A percentile compares a stretch with the other conserved stretches of the same genome.
Evolutionary conservation across 2,113 vertebrate genomes (phyloP).

Genomic region (Melanotaenia duboulayi): DNA sequence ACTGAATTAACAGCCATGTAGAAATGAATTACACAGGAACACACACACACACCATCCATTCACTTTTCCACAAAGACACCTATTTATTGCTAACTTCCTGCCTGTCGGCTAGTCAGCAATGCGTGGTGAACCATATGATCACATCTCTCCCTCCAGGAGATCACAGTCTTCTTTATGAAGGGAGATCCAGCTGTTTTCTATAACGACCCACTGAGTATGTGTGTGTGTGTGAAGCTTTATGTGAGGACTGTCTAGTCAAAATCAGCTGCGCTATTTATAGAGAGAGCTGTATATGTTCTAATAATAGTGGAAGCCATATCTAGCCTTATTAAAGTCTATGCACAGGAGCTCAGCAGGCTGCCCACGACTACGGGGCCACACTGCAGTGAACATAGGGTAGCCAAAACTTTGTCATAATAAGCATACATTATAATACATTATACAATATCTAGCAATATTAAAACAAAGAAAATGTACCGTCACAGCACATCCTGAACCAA

Average conservation of each 20-base stretch:
- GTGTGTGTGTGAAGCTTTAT: slow-evolving; percentile 14
- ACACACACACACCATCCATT: slow-evolving; percentile 12
- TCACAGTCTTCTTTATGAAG: slow-evolving; percentile 5
- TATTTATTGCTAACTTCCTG: slow-evolving; percentile 30
- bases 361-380: slow-evolving; percentile 26
- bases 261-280: slow-evolving; percentile 52
- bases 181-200: slow-evolving; percentile 1
- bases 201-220: background rate
- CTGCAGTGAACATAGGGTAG: background rate
- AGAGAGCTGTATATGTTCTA: slow-evolving; percentile 20
- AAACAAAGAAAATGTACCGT: too few species aligned
- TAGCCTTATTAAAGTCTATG: slow-evolving; percentile 47
- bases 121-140: background rate
- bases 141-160: slow-evolving; percentile 3
- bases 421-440: too few species aligned
- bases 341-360: slow-evolving; percentile 23
- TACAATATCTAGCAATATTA: too few species aligned
- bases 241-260: slow-evolving; percentile 24
- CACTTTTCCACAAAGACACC: slow-evolving; percentile 23
- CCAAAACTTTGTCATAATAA: slow-evolving; percentile 13
- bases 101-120: slow-evolving; percentile 33
- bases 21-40: background rate
- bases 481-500: too few species aligned
- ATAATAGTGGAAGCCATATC: slow-evolving; percentile 44
- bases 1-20: slow-evolving; percentile 10